Evolutionary conservation across 2,113 vertebrate species (phyloP), one percentile per base, ranked within the genome.

Genomic region (Hemichromis elongatus): DNA sequence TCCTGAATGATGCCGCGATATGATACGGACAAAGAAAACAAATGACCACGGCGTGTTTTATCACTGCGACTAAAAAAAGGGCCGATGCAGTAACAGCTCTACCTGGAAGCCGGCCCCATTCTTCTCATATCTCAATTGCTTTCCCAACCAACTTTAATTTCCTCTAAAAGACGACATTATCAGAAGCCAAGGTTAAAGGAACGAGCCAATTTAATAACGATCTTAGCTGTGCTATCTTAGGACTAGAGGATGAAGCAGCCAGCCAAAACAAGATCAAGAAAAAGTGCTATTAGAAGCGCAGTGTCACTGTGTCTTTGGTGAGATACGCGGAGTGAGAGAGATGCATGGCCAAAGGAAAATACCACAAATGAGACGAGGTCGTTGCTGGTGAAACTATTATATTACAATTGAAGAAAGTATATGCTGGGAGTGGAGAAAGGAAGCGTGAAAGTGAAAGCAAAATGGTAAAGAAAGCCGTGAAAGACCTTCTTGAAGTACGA

Each of bases 101-200:
- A 91, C 83, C 87, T 89, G 78, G 40, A 57, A 81, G 79, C 59
- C 33, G 3, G 37, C 37, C 42, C 80, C 85, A 90, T 90, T 93
- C 87, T 93, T 89, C 77, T 90, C 83, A 92, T 92, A 85, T 94
- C 92, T 94, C 90, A 90, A 90, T 88, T 87, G 91, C 90, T 94
- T 93, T 89, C 88, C 85, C 82, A 85, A 82, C 75, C 92, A 93
- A 91, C 89, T 95, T 94, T 94, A 94, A 96, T 96, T 95, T 94
- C 93, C 94, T 95, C 89, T 93, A 91, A 94, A 95, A 95, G 88
- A 92, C 66, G 79, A 92, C 93, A 95, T 96, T 95, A 95, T 95
- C 91, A 90, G 90, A 79, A 92, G 88, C 89, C 90, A 94, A 95
- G 94, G 94, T 95, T 94, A 95, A 94, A 93, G 85, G 91, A 93